Base-by-base conservation (phyloP, 2,888 invertebrate species). In the Elmis aenea region DNA sequence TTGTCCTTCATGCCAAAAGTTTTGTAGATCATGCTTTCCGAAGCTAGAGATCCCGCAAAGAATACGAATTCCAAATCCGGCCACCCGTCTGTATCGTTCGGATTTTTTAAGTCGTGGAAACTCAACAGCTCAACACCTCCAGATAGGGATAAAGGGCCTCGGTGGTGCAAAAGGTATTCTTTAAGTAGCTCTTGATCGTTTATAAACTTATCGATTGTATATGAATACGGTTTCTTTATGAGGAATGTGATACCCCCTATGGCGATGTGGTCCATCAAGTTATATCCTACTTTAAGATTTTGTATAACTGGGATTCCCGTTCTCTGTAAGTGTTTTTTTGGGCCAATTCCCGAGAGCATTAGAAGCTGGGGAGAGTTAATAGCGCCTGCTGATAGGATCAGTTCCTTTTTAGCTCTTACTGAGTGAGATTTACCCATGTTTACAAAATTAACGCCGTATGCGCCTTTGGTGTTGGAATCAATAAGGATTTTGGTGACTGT, bases 301-400 rank as follows among this genome's bases (percentile, higher is more conserved):
- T 66, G 59, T 18, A 83, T 55, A 0, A 73, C 65, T 2, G 68
- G 68, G 26, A 71, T 68, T 2, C 61, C 58, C 16, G 64, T 46
- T 27, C 58, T 49, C 32, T 56, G 45, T 2, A 73, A 55, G 38
- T 73, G 70, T 32, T 67, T 61, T 32, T 60, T 63, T 0, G 73
- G 73, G 2, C 73, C 70, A 8, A 79, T 64, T 1, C 82, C 82
- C 5, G 77, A 78, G 20, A 83, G 61, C 86, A 90, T 84, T 3
- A 91, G 72, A 4, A 92, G 61, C 57, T 91, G 90, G 0, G 91
- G 88, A 2, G 78, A 74, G 58, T 81, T 81, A 45, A 84, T 75
- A 2, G 82, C 71, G 2, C 83, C 83, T 1, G 76, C 79, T 14
- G 76, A 71, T 12, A 81, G 54, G 33, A 83, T 77, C 1, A 81